phyloP scores from a whole-genome alignment of 92 coral and sea anemone genomes.

The Porites rus region DNA sequence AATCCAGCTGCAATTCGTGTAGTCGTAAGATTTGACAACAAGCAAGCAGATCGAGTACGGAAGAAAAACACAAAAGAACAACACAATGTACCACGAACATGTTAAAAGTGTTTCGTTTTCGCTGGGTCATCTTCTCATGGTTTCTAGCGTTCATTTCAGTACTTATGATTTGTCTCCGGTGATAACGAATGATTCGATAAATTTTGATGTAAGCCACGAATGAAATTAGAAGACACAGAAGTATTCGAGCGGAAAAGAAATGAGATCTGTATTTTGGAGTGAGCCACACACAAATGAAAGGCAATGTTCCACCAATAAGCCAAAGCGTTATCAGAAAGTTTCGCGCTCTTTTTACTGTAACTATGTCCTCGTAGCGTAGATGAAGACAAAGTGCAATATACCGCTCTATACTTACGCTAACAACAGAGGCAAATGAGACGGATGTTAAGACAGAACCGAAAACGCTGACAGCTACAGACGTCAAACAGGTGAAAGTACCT shows the following conservation, averaged over 20 bases:
- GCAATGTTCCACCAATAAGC: constrained; percentile 9
- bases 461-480: neutral
- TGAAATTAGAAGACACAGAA: constrained; percentile 13
- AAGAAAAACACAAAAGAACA: constrained; percentile 22
- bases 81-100: constrained; percentile 32
- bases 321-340: neutral
- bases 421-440: constrained; percentile 28
- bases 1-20: constrained; percentile 24
- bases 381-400: constrained; percentile 36
- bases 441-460: neutral
- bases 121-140: neutral
- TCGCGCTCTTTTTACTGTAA: constrained; percentile 1
- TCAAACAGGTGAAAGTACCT: neutral
- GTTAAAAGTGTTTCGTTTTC: constrained; percentile 3
- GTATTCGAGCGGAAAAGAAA: neutral
- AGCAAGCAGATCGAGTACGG: constrained; percentile 26
- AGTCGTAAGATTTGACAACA: neutral
- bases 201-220: constrained; percentile 34
- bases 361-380: constrained; percentile 27
- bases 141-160: neutral
- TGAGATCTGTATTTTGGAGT: constrained; percentile 16
- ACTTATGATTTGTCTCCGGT: constrained; percentile 3
- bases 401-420: constrained; percentile 39
- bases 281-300: constrained; percentile 20
- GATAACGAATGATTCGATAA: constrained; percentile 19